A percentile compares a stretch with the other conserved stretches of the same genome.
Conservation (phyloP, 2,888 invertebrate species). For the Brachyopa scutellaris region DNA sequence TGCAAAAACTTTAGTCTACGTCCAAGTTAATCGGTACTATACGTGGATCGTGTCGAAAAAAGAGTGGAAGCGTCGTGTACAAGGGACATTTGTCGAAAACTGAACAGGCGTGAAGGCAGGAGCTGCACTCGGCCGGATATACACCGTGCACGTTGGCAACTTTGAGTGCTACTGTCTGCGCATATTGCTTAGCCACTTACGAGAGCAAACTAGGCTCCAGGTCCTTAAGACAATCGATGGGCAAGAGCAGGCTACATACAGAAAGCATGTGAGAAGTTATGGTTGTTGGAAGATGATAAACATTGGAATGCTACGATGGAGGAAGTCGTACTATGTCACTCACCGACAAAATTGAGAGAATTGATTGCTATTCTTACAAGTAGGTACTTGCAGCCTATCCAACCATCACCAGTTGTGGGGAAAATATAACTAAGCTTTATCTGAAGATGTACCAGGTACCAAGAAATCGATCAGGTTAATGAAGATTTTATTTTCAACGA, state of each 20-base stretch:
- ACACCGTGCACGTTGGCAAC: too few species aligned
- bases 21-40: too few species aligned
- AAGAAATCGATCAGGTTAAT: not conserved
- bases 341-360: not conserved
- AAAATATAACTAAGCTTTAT: not conserved
- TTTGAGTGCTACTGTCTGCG: constrained; percentile 2
- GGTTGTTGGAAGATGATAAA: not conserved
- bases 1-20: too few species aligned
- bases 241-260: not conserved
- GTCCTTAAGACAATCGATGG: not conserved
- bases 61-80: too few species aligned
- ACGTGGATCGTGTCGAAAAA: too few species aligned
- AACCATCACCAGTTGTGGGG: not conserved
- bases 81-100: too few species aligned
- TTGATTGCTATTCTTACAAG: not conserved
- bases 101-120: too few species aligned
- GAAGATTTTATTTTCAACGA: not conserved
- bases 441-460: not conserved
- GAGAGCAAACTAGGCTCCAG: not conserved
- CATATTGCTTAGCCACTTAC: not conserved
- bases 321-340: not conserved
- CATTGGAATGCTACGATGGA: not conserved
- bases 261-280: not conserved
- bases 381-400: too few species aligned
- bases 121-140: too few species aligned